Base-by-base conservation (phyloP, 2,113 vertebrate genomes). In the Natator depressus region DNA sequence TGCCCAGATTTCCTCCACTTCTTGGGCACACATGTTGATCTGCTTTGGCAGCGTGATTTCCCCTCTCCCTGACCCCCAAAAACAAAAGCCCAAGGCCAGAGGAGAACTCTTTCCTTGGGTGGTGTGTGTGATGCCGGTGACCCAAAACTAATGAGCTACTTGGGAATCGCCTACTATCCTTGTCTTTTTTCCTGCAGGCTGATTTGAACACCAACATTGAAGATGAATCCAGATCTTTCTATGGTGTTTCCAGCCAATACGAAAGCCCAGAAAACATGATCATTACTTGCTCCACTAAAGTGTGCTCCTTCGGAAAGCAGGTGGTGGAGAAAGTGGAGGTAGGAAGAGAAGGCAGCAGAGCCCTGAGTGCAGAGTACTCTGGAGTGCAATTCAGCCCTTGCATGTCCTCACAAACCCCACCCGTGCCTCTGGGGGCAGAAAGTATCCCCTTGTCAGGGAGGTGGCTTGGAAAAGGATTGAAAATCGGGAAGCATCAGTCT, bases 251-350 rank as follows among this genome's bases (percentile, higher is more conserved):
- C 95, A 99, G 99, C 97, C 99, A 99, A 94, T 99, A 99, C 2
- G 99, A 99, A 98, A 99, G 99, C 96, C 98, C 98, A 0, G 99
- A 99, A 96, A 99, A 99, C 97, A 99, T 99, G 99, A 98, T 99
- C 72, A 99, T 99, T 98, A 99, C 99, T 89, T 99, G 99, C 90
- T 99, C 99, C 97, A 99, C 99, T 93, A 99, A 99, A 96, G 99
- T 99, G 91, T 99, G 99, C 98, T 99, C 99, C 79, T 99, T 99
- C 72, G 99, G 99, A 96, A 99, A 99, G 98, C 99, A 99, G 97
- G 99, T 99, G 98, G 99, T 99, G 89, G 99, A 99, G 97, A 99
- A 99, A 98, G 99, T 99, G 35, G 99, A 99, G 99, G 99, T 99
- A 98, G 97, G 98, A 69, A 12, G 11, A 10, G 46, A 27, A 78